Conservation (phyloP, 2,113 vertebrate species). For the Macquaria australasica region DNA sequence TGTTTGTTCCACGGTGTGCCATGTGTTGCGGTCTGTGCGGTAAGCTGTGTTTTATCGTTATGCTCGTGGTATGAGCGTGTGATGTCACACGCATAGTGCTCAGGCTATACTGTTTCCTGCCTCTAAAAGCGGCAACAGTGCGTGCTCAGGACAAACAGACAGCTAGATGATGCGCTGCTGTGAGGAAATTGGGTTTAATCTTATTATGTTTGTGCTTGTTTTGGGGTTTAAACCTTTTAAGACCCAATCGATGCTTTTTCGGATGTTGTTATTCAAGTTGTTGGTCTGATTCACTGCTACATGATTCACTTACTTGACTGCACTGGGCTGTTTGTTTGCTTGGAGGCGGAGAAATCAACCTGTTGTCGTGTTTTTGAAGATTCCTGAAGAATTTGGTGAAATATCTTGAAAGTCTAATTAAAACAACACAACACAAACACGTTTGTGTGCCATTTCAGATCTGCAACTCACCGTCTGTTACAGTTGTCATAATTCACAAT, state of each 20-base stretch:
- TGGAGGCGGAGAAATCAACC: constrained; percentile 8
- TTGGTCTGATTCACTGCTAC: not conserved
- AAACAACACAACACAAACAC: not conserved
- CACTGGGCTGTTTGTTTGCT: not conserved
- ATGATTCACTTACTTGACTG: not conserved
- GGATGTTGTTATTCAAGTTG: not conserved
- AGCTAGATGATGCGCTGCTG: constrained; percentile 23
- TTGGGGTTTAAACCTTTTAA: constrained; percentile 8
- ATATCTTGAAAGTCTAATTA: not conserved
- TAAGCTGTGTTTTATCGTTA: constrained; percentile 86
- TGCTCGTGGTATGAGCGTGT: constrained; percentile 75
- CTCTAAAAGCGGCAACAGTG: constrained; percentile 58
- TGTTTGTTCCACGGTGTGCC: constrained; percentile 71
- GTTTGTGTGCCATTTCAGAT: not conserved
- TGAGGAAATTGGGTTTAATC: constrained; percentile 15
- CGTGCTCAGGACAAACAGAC: constrained; percentile 27
- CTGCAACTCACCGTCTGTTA: not conserved
- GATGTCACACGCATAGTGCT: constrained; percentile 72
- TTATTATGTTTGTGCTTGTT: not conserved
- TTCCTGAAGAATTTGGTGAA: not conserved
- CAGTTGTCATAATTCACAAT: not conserved
- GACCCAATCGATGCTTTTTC: constrained; percentile 1
- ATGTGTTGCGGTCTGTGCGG: constrained; percentile 82
- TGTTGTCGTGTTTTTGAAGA: constrained; percentile 15
- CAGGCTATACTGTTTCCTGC: constrained; percentile 62